phyloP scores from a whole-genome alignment of 2,797 vertebrate species.

The Galagoides demidoff region DNA sequence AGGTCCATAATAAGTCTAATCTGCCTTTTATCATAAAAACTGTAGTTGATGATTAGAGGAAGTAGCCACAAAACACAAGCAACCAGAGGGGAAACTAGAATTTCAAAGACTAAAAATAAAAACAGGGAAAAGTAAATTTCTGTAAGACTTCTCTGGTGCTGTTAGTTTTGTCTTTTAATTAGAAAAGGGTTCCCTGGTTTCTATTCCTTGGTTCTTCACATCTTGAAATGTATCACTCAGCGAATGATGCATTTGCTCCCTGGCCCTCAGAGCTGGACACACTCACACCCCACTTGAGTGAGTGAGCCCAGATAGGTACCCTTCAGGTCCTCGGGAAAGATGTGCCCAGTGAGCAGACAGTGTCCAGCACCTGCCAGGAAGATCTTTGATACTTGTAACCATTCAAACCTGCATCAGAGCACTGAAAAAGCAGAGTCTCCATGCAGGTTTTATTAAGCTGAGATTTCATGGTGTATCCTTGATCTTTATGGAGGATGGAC shows the following conservation, averaged over 20 bases:
- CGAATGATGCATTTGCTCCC: not conserved
- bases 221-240: not conserved
- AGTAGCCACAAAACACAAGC: not conserved
- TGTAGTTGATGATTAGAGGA: not conserved
- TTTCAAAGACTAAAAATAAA: not conserved
- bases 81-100: not conserved
- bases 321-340: not conserved
- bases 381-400: rapidly evolving
- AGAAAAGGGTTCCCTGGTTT: not conserved
- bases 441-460: not conserved
- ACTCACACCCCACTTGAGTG: rapidly evolving
- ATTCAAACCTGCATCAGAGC: not conserved
- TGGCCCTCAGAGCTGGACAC: not conserved
- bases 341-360: not conserved
- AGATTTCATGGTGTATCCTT: not conserved
- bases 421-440: not conserved
- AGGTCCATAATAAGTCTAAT: slow-evolving; percentile 30
- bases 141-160: not conserved
- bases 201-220: not conserved
- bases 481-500: not conserved
- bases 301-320: not conserved
- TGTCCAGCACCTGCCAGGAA: not conserved
- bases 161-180: not conserved
- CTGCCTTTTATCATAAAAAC: slow-evolving; percentile 24
- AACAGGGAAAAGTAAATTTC: not conserved